These are phyloP conservation scores for Pristionchus entomophagus DNA, from an alignment of 2,888 invertebrate genomes.

Conservation along the genomic window DNA sequence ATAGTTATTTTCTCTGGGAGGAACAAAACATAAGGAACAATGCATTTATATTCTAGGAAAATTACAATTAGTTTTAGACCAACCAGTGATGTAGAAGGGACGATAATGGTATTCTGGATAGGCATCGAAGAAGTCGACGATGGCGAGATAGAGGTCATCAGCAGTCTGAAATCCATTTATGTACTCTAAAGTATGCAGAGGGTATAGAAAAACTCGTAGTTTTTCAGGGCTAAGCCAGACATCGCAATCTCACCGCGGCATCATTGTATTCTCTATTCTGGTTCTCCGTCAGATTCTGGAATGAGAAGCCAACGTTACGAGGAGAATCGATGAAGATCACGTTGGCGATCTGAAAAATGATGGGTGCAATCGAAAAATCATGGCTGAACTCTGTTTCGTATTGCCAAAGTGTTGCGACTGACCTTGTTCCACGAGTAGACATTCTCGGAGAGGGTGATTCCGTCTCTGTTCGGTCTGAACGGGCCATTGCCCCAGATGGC, in stretches of 20 bases:
- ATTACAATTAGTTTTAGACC: too few relatives aligned
- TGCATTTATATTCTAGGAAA: too few relatives aligned
- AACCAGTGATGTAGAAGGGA: slow-evolving; percentile 75
- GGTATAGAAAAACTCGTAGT: too few relatives aligned
- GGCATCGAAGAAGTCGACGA: slow-evolving; percentile 47
- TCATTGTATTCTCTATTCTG: slow-evolving; percentile 34
- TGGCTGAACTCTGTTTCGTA: too few relatives aligned
- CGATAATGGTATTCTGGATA: slow-evolving; percentile 50
- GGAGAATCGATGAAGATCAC: slow-evolving; percentile 50
- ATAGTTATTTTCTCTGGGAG: background rate
- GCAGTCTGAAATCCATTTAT: slow-evolving; percentile 34
- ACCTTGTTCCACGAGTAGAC: slow-evolving; percentile 76
- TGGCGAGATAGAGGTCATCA: slow-evolving; percentile 39
- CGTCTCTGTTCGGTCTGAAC: slow-evolving; percentile 71
- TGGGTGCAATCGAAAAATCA: too few relatives aligned
- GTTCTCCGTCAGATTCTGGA: slow-evolving; percentile 45
- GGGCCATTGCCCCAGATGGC: slow-evolving; percentile 58
- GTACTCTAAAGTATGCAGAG: too few relatives aligned
- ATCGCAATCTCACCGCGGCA: background rate
- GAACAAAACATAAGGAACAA: background rate
- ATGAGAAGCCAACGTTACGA: slow-evolving; percentile 48
- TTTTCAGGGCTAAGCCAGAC: too few relatives aligned
- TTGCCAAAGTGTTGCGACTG: background rate
- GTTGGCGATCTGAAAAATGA: slow-evolving; percentile 46
- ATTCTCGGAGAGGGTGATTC: slow-evolving; percentile 72